phyloP scores from a whole-genome alignment of 2,888 invertebrate genomes.

The Cerastis leucographa region DNA sequence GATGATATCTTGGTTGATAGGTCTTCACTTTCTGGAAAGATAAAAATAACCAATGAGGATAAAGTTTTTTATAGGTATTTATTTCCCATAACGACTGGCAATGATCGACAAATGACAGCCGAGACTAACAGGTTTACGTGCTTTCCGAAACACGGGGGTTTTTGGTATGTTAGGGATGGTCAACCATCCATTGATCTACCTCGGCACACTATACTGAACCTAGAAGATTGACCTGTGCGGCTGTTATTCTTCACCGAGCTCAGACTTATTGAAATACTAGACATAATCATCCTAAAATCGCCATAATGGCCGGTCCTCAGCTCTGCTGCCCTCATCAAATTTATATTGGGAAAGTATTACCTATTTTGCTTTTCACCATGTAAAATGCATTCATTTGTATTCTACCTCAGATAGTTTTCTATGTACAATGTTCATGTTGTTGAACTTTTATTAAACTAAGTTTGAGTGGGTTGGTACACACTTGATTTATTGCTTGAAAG shows the following conservation, averaged over 20 bases:
- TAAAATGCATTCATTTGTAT: not conserved
- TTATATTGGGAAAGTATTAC: not conserved
- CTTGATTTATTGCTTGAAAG: constrained; percentile 11
- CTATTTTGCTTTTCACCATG: not conserved
- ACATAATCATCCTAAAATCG: not conserved
- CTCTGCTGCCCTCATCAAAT: no score
- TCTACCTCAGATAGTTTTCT: not conserved
- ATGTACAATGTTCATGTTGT: no score
- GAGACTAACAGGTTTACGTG: not conserved
- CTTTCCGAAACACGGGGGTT: not conserved
- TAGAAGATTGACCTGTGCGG: not conserved
- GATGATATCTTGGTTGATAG: constrained; percentile 90
- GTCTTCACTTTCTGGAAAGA: constrained; percentile 89
- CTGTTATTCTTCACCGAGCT: not conserved
- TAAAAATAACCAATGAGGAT: not conserved
- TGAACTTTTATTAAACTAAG: not conserved
- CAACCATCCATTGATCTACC: not conserved
- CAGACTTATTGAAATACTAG: no score
- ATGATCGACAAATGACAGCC: not conserved
- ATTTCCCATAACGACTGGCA: not conserved
- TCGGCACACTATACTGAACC: not conserved
- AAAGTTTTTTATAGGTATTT: not conserved
- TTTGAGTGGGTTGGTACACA: not conserved
- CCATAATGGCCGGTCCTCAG: not conserved
- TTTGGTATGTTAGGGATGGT: not conserved